Base-by-base conservation (phyloP, 2,797 vertebrate species). In the Silurus aristotelis region DNA sequence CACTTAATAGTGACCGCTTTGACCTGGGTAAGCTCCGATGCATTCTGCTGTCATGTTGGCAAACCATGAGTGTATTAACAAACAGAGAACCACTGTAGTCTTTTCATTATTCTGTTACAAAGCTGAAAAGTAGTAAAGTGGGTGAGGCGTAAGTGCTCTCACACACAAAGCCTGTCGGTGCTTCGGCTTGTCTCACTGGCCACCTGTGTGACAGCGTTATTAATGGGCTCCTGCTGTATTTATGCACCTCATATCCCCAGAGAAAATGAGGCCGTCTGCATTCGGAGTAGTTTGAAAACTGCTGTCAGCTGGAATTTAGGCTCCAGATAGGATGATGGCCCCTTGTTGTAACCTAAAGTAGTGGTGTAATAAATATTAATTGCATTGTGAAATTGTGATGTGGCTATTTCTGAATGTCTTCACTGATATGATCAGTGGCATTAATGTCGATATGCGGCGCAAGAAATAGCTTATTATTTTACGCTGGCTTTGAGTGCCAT, bases 121-220 rank as follows among this genome's bases (percentile, higher is more conserved):
- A 80, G 31, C 60, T 56, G 48, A 80, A 84, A 58, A 77, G 76
- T 87, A 72, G 82, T 60, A 20, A 43, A n/a, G 13, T 27, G 63
- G 48, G 46, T 78, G 58, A 80, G 82, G 75, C 78, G 19, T 87
- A 80, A 86, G 75, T 79, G 73, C 70, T 82, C 70, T 61, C 55
- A 66, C 66, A 87, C 87, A 85, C 48, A 87, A 86, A 88, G n/a
- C 82, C 88, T 91, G 87, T 89, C 81, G 89, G 48, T 64, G 76
- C 75, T 58, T 83, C 2, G 88, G 86, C 46, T 72, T 91, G 87
- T 60, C 86, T 86, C 68, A 19, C 76, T 86, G 87, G 87, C 88
- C 89, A 92, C 89, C 92, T 94, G 91, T 92, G 90, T 93, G 93
- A 94, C 93, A 93, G 91, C 90, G 91, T 93, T 93, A 93, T 94